phyloP scores from a whole-genome alignment of 2,888 invertebrate species.

The Desoria tigrina region DNA sequence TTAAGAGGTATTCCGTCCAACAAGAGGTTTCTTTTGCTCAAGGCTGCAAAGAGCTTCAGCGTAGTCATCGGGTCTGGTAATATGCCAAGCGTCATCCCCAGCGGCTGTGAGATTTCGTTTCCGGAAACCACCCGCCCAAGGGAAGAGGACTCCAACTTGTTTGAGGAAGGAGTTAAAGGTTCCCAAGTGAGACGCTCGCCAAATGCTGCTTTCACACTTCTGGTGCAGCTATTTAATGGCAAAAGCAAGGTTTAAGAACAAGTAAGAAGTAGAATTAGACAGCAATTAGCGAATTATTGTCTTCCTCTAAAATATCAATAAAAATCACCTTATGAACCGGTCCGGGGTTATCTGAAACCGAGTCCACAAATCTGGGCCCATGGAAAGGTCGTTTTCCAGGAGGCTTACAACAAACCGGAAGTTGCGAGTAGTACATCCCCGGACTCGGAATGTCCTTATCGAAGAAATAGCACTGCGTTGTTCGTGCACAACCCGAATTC shows the following conservation, averaged over 20 bases:
- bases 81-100: slow-evolving; percentile 34
- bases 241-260: no score
- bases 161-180: slow-evolving; percentile 44
- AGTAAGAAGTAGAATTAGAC: no score
- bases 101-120: slow-evolving; percentile 31
- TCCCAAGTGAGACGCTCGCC: slow-evolving; percentile 46
- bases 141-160: slow-evolving; percentile 34
- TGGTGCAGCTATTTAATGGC: slow-evolving; percentile 42
- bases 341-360: slow-evolving; percentile 35
- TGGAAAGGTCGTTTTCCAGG: not conserved
- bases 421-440: slow-evolving; percentile 30
- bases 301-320: not conserved
- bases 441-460: slow-evolving; percentile 45
- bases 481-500: slow-evolving; percentile 43
- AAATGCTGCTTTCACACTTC: slow-evolving; percentile 42
- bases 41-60: slow-evolving; percentile 19
- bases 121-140: slow-evolving; percentile 41
- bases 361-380: slow-evolving; percentile 25
- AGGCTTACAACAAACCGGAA: slow-evolving; percentile 12
- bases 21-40: no score
- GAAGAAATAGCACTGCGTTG: slow-evolving; percentile 20
- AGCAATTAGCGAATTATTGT: no score
- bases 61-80: slow-evolving; percentile 38
- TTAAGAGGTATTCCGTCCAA: no score
- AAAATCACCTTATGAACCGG: slow-evolving; percentile 37